Percentiles rank a stretch among this genome's conserved stretches.
phyloP scores from a whole-genome alignment of 2,888 invertebrate species.

The Erebia epiphron region DNA sequence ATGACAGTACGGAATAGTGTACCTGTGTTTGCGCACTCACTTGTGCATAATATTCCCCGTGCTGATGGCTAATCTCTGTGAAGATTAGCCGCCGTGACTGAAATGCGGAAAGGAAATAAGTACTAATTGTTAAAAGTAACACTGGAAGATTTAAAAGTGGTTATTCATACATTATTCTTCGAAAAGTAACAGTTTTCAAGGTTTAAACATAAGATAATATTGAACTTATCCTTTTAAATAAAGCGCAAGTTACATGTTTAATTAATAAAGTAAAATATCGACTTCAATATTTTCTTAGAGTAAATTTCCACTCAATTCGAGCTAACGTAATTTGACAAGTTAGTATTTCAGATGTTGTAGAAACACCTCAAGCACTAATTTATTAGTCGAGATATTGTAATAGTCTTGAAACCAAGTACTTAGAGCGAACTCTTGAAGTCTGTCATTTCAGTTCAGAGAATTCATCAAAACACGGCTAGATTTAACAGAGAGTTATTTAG shows the following conservation, averaged over 20 bases:
- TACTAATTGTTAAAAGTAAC: no score
- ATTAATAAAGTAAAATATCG: background rate
- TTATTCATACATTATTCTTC: background rate
- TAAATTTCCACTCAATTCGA: background rate
- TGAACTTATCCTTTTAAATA: background rate
- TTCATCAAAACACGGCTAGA: background rate
- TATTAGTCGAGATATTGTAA: background rate
- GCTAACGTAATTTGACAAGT: background rate
- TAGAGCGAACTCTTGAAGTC: background rate
- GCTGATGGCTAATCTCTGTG: no score
- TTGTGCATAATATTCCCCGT: no score
- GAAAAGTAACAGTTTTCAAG: background rate
- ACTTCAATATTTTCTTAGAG: background rate
- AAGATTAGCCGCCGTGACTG: no score
- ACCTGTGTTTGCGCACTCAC: no score
- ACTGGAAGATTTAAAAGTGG: no score
- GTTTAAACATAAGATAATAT: background rate
- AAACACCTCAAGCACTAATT: slow-evolving; percentile 2
- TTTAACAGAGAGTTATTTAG: background rate
- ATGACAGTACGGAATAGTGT: no score
- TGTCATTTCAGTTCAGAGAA: background rate
- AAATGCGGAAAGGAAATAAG: no score
- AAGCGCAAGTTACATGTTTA: background rate
- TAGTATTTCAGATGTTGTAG: background rate
- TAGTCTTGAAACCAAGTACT: background rate